These are phyloP conservation scores for Selene dorsalis DNA, from an alignment of 2,797 vertebrate genomes.

Conservation along the genomic window DNA sequence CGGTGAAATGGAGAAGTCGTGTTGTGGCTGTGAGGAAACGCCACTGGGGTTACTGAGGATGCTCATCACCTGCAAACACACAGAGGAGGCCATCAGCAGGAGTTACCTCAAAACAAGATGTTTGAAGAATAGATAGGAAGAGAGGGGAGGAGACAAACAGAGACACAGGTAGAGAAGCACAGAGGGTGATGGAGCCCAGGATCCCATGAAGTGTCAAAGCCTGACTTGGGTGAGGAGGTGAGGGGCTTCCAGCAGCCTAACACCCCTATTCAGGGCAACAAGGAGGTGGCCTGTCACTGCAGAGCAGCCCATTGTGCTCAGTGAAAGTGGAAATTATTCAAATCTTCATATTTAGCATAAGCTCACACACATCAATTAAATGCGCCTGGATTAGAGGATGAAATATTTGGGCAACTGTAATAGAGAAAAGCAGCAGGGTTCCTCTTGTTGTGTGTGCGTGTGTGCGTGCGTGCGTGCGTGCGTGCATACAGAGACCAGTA, in stretches of 20 bases:
- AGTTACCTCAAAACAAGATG: background rate
- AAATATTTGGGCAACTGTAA: background rate
- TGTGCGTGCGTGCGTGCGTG: too few species aligned
- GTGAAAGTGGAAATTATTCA: slow-evolving; percentile 79
- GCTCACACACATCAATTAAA: slow-evolving; percentile 64
- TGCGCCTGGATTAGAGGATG: background rate
- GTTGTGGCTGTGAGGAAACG: slow-evolving; percentile 90
- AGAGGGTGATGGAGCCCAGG: background rate
- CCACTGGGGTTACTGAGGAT: slow-evolving; percentile 92
- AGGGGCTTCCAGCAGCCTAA: background rate
- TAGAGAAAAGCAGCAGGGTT: background rate
- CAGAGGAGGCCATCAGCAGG: background rate
- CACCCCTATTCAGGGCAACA: slow-evolving; percentile 34
- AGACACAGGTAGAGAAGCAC: background rate
- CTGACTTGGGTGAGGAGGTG: background rate
- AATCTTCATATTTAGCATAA: slow-evolving; percentile 85
- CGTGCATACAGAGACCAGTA: too few species aligned
- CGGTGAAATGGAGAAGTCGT: slow-evolving; percentile 96
- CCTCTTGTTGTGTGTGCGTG: background rate
- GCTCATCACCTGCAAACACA: slow-evolving; percentile 92
- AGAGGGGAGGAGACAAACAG: too few species aligned
- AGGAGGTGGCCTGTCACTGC: slow-evolving; percentile 73
- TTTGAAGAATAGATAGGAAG: background rate
- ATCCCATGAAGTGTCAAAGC: background rate
- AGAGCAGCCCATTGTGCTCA: slow-evolving; percentile 68